Base-by-base conservation (phyloP, 2,888 invertebrate genomes). In the Phlogophora meticulosa region DNA sequence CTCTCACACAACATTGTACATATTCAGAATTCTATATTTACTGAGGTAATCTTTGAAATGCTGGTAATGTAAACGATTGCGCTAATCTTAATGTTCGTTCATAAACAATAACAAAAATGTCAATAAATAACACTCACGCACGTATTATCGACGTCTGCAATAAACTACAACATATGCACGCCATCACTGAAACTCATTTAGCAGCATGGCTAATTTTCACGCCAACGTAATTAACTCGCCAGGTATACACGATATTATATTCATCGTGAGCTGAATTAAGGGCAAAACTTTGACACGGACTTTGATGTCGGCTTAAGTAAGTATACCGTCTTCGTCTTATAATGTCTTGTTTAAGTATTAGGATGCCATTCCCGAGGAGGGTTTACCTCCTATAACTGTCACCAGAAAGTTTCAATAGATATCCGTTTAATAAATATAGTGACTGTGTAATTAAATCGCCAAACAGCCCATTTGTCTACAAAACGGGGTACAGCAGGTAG, bases 241-340 rank as follows among this genome's bases (percentile, higher is more conserved):
- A 86, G 83, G 86, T 82, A 82, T 85, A 86, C 86, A 83, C 87
- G 83, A 89, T 89, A 89, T 85, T 89, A 89, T 89, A 92, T 93
- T 91, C 90, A 92, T 89, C 87, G 85, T 80, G 81, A 88, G 90
- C 90, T 90, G 92, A 89, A 91, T 91, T 91, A 87, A 90, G 78
- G 82, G 82, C 81, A 84, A 87, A 88, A 90, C 88, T 86, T 87
- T 85, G 86, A 85, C 83, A 85, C 81, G 74, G 85, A 83, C 87
- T 90, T 88, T 87, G 88, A 88, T 87, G 88, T 86, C 82, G 83
- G 83, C 82, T 87, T 83, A 85, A 43, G 63, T 61, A 70, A 73
- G 76, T 67, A 67, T 85, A 81, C 80, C 82, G 78, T 76, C 84
- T 78, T 80, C 69, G 76, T 75, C 75, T 85, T 81, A 82, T 75